These are phyloP conservation scores for Oreotrochilus melanogaster DNA, from an alignment of 2,113 vertebrate species.

Conservation along the genomic window DNA sequence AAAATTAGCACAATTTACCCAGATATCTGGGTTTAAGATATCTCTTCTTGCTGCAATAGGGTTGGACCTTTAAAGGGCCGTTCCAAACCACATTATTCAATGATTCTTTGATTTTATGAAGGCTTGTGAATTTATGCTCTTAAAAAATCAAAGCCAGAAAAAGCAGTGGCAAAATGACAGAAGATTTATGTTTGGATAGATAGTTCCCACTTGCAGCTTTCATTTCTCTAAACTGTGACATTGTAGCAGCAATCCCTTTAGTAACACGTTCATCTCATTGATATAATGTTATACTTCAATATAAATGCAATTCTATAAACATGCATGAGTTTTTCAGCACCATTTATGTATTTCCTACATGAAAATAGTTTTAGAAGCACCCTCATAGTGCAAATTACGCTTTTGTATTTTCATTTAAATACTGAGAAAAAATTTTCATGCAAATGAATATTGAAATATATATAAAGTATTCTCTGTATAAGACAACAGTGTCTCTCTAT, in stretches of 20 bases:
- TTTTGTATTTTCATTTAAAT: background rate
- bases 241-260: background rate
- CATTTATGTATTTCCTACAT: background rate
- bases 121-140: background rate
- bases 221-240: background rate
- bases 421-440: background rate
- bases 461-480: background rate
- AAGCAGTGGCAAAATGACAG: background rate
- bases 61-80: too few species aligned
- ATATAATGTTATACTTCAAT: background rate
- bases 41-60: too few species aligned
- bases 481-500: accelerated
- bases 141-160: background rate
- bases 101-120: background rate
- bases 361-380: background rate
- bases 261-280: background rate
- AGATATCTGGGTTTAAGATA: too few species aligned
- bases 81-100: too few species aligned
- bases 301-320: background rate
- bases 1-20: too few species aligned
- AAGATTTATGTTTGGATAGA: background rate
- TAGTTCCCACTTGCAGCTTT: background rate
- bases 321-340: background rate
- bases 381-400: background rate
- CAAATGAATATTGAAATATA: background rate